Conservation (phyloP, 2,888 invertebrate species). For the Auanema sp. region DNA sequence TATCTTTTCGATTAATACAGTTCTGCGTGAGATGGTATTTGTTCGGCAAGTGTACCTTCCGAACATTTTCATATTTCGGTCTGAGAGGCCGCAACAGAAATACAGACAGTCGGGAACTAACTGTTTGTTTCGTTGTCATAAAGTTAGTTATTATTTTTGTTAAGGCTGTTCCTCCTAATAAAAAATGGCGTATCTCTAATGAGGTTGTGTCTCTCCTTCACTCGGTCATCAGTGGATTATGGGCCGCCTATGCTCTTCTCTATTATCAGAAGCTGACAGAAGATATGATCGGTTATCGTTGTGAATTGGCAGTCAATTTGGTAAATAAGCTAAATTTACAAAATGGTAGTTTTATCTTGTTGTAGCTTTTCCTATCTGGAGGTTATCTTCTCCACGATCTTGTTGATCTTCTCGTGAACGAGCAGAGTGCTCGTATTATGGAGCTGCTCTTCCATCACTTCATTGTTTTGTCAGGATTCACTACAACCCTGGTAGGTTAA, state of each 20-base stretch:
- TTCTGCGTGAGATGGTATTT: slow-evolving; percentile 58
- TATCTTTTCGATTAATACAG: slow-evolving; percentile 55
- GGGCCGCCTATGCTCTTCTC: slow-evolving; percentile 45
- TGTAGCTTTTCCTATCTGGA: slow-evolving; percentile 55
- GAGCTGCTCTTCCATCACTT: slow-evolving; percentile 63
- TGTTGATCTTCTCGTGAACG: slow-evolving; percentile 60
- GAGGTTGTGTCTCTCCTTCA: slow-evolving; percentile 60
- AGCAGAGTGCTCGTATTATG: slow-evolving; percentile 58
- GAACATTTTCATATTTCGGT: slow-evolving; percentile 59
- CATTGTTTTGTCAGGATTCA: slow-evolving; percentile 56
- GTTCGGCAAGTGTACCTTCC: slow-evolving; percentile 56
- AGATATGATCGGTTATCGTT: slow-evolving; percentile 43
- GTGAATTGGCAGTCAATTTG: slow-evolving; percentile 34
- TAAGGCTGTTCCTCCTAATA: slow-evolving; percentile 57
- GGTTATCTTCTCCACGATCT: slow-evolving; percentile 62
- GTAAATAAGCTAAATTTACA: slow-evolving; percentile 17
- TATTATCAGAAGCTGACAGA: slow-evolving; percentile 38
- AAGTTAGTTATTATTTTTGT: slow-evolving; percentile 7
- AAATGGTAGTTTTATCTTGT: neutral
- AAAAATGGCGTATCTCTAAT: slow-evolving; percentile 63
- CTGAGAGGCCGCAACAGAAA: slow-evolving; percentile 31
- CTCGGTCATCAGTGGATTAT: slow-evolving; percentile 50
- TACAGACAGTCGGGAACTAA: slow-evolving; percentile 36
- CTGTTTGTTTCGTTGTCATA: slow-evolving; percentile 25
- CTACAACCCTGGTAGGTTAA: slow-evolving; percentile 39